phyloP scores from a whole-genome alignment of 2,888 invertebrate species.

The Ochropacha duplaris region DNA sequence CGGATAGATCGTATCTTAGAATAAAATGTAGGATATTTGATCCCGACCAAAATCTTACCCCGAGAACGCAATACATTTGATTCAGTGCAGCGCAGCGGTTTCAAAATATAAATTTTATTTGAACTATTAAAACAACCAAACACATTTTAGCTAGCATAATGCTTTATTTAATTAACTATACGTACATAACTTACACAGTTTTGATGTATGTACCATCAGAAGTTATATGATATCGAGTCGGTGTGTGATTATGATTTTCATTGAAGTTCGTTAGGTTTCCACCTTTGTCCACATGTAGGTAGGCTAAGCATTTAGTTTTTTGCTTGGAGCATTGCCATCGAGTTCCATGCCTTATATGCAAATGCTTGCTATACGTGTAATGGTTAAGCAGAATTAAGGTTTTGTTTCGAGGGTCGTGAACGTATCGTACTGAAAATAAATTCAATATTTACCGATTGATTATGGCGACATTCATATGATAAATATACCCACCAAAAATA shows the following conservation, averaged over 20 bases:
- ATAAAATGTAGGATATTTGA: too few species aligned
- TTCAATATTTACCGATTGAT: not conserved
- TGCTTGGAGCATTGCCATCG: not conserved
- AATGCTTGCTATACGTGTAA: not conserved
- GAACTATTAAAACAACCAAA: too few species aligned
- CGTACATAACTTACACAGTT: too few species aligned
- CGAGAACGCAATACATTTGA: too few species aligned
- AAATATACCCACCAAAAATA: too few species aligned
- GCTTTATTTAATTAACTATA: too few species aligned
- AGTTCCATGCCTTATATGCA: not conserved
- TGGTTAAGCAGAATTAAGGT: not conserved
- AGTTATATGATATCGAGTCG: not conserved
- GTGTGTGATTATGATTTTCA: not conserved
- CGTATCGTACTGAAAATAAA: not conserved
- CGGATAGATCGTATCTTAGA: too few species aligned
- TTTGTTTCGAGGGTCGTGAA: not conserved
- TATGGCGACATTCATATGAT: not conserved
- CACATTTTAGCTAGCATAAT: too few species aligned
- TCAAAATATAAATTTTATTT: too few species aligned
- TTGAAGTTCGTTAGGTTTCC: not conserved
- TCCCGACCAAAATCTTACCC: too few species aligned
- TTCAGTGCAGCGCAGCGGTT: too few species aligned
- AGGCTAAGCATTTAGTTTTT: not conserved
- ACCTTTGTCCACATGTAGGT: not conserved
- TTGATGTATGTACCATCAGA: not conserved